These are phyloP conservation scores for Ganaspis brasiliensis DNA, from an alignment of 2,888 invertebrate genomes.

Conservation along the genomic window DNA sequence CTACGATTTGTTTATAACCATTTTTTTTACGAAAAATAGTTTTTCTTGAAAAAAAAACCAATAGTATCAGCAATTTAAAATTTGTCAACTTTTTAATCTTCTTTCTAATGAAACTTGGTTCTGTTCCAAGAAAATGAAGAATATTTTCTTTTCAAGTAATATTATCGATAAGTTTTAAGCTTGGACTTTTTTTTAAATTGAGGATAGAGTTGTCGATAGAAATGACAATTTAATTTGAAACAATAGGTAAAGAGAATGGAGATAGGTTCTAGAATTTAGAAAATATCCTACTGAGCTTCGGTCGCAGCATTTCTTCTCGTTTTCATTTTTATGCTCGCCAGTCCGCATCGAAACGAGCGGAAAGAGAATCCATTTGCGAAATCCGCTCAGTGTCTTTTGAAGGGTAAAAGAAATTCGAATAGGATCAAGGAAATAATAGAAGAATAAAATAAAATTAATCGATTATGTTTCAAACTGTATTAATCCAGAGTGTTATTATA, in stretches of 20 bases:
- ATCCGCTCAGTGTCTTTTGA: conserved; percentile 35
- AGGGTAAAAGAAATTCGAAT: not conserved
- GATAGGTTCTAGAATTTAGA: not conserved
- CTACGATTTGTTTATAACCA: too few relatives aligned
- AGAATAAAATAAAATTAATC: conserved; percentile 22
- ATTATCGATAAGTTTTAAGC: too few relatives aligned
- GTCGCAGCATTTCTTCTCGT: conserved; percentile 30
- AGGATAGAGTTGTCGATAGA: conserved; percentile 14
- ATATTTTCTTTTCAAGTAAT: too few relatives aligned
- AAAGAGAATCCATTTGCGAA: conserved; percentile 37
- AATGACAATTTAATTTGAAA: conserved; percentile 67
- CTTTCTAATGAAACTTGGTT: too few relatives aligned
- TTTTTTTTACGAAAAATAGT: too few relatives aligned
- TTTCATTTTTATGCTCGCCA: conserved; percentile 31
- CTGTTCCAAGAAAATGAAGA: too few relatives aligned
- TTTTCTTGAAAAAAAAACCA: too few relatives aligned
- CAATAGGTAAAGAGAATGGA: conserved; percentile 31
- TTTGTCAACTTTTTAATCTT: too few relatives aligned
- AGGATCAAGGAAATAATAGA: not conserved
- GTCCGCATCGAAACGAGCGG: conserved; percentile 31
- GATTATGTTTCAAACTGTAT: not conserved
- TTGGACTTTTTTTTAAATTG: too few relatives aligned
- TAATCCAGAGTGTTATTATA: not conserved
- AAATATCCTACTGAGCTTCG: conserved; percentile 24
- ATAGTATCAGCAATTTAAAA: too few relatives aligned